Conservation (phyloP, 2,888 invertebrate species). For the Norana najaformis region DNA sequence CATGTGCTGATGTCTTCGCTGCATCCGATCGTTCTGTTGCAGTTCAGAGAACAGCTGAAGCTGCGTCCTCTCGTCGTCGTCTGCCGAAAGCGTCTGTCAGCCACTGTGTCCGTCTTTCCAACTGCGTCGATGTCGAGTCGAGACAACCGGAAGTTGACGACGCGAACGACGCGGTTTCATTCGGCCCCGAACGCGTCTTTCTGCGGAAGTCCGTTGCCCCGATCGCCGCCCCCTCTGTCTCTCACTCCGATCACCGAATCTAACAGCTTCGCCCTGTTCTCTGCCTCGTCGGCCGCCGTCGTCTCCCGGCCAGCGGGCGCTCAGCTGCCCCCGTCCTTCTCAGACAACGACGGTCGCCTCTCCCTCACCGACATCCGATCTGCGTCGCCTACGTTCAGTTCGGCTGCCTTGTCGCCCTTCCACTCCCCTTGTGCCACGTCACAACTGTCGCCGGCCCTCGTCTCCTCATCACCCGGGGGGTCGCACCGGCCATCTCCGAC, state of each 20-base stretch:
- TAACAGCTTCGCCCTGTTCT: background rate
- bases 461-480: background rate
- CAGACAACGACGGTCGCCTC: background rate
- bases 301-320: background rate
- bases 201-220: background rate
- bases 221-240: background rate
- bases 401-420: constrained; percentile 14
- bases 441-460: background rate
- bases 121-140: background rate
- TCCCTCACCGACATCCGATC: background rate
- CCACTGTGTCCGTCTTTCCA: background rate
- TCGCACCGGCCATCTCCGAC: background rate
- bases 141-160: background rate
- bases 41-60: background rate
- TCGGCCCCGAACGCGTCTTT: background rate
- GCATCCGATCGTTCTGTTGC: background rate
- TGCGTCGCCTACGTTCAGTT: background rate
- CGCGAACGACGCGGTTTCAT: background rate
- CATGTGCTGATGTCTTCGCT: background rate
- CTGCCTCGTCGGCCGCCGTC: background rate
- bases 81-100: background rate
- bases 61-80: background rate
- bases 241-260: background rate
- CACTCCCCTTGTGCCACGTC: background rate
- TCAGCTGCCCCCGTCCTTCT: background rate